A percentile compares a stretch with the other conserved stretches of the same genome.
phyloP scores from a whole-genome alignment of 2,797 vertebrate genomes.

The Pangasius djambal region DNA sequence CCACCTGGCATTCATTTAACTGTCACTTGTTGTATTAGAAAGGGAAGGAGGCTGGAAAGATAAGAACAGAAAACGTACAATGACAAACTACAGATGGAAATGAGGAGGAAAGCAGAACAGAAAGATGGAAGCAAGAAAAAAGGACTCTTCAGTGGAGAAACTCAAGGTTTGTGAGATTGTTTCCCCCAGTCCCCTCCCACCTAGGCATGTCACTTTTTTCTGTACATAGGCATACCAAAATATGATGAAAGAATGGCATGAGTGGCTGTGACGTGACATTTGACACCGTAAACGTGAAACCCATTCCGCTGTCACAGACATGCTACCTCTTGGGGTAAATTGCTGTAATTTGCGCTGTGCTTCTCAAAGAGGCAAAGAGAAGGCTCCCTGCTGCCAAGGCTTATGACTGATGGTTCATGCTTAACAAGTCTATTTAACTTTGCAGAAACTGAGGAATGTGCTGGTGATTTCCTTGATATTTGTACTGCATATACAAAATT shows the following conservation, averaged over 20 bases:
- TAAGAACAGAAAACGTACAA: constrained; percentile 35
- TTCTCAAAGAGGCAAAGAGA: constrained; percentile 57
- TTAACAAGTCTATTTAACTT: constrained; percentile 61
- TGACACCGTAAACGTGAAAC: constrained; percentile 67
- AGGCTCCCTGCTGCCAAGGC: constrained; percentile 48
- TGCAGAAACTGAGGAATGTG: constrained; percentile 52
- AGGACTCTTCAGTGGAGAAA: constrained; percentile 56
- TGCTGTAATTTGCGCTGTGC: constrained; percentile 67
- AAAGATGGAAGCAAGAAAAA: constrained; percentile 37
- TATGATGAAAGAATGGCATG: constrained; percentile 67
- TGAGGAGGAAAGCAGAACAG: constrained; percentile 35
- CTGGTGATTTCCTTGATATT: constrained; percentile 55
- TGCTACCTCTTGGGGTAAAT: constrained; percentile 66
- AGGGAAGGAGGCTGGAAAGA: constrained; percentile 41
- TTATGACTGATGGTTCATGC: constrained; percentile 55
- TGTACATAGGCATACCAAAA: constrained; percentile 62
- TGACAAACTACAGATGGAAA: constrained; percentile 48
- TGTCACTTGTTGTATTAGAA: constrained; percentile 57
- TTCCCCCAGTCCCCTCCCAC: background rate
- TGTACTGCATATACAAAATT: background rate
- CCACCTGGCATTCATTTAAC: constrained; percentile 65
- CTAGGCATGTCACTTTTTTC: constrained; percentile 60
- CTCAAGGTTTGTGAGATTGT: constrained; percentile 59
- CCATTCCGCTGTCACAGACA: constrained; percentile 67
- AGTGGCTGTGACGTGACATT: constrained; percentile 67